These are phyloP conservation scores for Phymanthus crucifer DNA, from an alignment of 92 coral and sea anemone species.

Conservation along the genomic window DNA sequence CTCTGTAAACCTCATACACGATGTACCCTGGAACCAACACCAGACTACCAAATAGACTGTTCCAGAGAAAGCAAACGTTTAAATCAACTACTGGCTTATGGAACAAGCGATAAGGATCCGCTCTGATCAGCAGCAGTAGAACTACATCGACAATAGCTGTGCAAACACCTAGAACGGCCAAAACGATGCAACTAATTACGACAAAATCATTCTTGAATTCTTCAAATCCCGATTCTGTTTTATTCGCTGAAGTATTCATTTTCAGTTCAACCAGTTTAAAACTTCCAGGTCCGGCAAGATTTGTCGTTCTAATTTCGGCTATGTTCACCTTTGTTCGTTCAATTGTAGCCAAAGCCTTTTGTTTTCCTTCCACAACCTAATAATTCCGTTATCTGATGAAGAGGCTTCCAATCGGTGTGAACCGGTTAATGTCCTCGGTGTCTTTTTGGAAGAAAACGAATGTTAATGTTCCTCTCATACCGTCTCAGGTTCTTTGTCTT, in stretches of 20 bases:
- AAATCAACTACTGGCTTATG: neutral
- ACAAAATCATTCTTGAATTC: neutral
- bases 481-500: no score
- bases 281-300: neutral
- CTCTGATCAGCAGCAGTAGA: neutral
- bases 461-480: no score
- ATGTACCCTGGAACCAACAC: neutral
- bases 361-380: no score
- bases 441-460: no score
- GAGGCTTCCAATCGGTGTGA: no score
- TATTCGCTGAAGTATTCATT: neutral
- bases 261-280: neutral
- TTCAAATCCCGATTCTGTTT: neutral
- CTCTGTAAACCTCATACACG: neutral
- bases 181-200: neutral
- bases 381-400: no score
- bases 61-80: neutral
- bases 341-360: no score
- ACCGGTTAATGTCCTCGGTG: no score
- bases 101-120: neutral
- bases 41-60: neutral
- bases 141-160: neutral
- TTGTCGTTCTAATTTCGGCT: neutral
- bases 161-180: neutral
- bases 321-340: neutral